Conservation (phyloP, 2,113 vertebrate species). For the Cynopterus brachyotis region DNA sequence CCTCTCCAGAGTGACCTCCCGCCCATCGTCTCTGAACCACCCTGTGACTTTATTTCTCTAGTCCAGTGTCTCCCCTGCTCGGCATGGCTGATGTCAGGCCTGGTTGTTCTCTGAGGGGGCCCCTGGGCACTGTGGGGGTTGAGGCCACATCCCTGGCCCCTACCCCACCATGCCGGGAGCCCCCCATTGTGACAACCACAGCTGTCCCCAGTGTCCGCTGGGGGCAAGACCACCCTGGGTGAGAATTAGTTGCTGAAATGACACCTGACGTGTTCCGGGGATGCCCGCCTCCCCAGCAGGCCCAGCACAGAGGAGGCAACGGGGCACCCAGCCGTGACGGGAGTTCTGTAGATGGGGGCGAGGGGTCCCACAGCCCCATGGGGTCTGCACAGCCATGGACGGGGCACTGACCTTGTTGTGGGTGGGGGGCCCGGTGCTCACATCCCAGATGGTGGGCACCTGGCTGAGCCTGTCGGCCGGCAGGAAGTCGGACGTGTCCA, state of each 20-base stretch:
- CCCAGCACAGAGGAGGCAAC: background rate
- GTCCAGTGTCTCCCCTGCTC: background rate
- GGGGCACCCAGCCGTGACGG: fast-evolving
- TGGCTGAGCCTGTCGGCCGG: slow-evolving; percentile 86
- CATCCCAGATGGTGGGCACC: slow-evolving; percentile 94
- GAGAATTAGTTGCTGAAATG: background rate
- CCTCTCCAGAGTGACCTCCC: background rate
- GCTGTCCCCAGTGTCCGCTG: background rate
- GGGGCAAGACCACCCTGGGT: no score
- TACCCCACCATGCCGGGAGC: background rate
- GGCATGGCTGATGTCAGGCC: background rate
- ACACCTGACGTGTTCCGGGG: background rate
- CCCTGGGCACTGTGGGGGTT: background rate
- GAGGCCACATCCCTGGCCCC: background rate
- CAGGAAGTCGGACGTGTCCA: slow-evolving; percentile 88
- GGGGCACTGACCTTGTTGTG: slow-evolving; percentile 85
- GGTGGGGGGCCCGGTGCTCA: slow-evolving; percentile 87
- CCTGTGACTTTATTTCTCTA: background rate
- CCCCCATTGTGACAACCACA: background rate
- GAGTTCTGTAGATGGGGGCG: no score
- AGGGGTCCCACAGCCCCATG: no score
- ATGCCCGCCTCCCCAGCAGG: background rate
- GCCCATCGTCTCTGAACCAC: background rate
- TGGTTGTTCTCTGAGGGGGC: background rate
- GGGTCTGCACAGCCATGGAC: background rate